Conservation (phyloP, 2,113 vertebrate species). For the Tricholaema leucomelas region DNA sequence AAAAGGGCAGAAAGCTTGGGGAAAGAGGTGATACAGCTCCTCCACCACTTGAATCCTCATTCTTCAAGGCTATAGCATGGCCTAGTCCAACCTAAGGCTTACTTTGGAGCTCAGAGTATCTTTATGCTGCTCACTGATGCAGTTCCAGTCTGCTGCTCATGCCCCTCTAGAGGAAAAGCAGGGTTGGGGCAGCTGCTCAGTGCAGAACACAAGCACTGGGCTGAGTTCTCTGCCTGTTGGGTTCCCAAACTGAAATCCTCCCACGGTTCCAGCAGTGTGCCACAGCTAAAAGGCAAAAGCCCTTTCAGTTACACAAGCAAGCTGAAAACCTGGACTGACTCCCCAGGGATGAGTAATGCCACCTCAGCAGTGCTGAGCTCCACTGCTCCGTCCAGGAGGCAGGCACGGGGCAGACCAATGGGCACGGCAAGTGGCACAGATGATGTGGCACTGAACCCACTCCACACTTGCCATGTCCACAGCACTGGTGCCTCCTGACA, state of each 20-base stretch:
- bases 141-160: not conserved
- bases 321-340: slow-evolving; percentile 17
- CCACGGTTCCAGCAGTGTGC: not conserved
- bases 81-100: not conserved
- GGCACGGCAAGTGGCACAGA: accelerated
- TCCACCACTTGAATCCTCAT: not conserved
- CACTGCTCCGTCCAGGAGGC: not conserved
- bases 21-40: not conserved
- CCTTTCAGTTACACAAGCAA: not conserved
- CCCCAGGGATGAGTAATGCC: not conserved
- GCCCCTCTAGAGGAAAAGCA: not conserved
- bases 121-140: not conserved
- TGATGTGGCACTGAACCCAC: accelerated
- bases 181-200: not conserved
- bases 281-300: not conserved
- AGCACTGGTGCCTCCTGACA: not conserved
- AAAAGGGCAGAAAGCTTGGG: not conserved
- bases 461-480: accelerated
- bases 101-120: not conserved
- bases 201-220: not conserved
- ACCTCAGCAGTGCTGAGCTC: not conserved
- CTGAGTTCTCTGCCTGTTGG: not conserved
- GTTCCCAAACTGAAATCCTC: not conserved
- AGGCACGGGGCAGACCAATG: accelerated
- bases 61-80: not conserved